Percentiles rank a stretch among this genome's conserved stretches.
phyloP scores from a whole-genome alignment of 1,140 invertebrate species.

The Berghia stephanieae region DNA sequence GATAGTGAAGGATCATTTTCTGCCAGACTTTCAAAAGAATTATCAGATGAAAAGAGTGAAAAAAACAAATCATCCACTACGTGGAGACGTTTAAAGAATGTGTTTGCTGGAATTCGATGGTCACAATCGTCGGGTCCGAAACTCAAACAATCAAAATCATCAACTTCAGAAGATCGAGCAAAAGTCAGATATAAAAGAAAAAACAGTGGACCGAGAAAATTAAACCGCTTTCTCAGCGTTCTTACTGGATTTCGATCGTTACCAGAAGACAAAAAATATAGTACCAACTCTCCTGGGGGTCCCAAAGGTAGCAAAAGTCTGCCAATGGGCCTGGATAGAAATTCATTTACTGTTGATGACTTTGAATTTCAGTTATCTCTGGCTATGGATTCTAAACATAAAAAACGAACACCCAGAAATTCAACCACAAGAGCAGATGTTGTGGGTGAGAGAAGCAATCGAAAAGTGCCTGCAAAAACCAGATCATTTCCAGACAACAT shows the following conservation, averaged over 20 bases:
- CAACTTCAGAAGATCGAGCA: neutral
- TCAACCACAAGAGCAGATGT: neutral
- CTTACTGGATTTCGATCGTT: slow-evolving; percentile 23
- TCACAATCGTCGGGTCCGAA: neutral
- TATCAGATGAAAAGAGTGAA: neutral
- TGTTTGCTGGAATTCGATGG: slow-evolving; percentile 18
- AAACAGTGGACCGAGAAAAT: neutral
- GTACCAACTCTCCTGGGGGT: neutral
- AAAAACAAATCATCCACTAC: neutral
- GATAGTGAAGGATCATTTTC: neutral
- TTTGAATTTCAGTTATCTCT: neutral
- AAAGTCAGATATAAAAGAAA: too few relatives aligned
- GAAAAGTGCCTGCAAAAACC: too few relatives aligned
- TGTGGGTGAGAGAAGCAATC: neutral
- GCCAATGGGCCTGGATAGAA: neutral
- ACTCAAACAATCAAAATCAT: neutral
- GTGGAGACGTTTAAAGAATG: slow-evolving; percentile 25
- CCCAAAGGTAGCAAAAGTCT: neutral
- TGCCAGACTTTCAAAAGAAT: neutral
- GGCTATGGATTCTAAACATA: neutral
- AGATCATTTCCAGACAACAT: too few relatives aligned
- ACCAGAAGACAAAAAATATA: slow-evolving; percentile 15
- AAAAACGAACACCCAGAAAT: neutral
- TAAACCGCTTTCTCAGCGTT: slow-evolving; percentile 4
- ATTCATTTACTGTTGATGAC: neutral